Conservation (phyloP, 2,888 invertebrate species). For the Choreutis nemorana region DNA sequence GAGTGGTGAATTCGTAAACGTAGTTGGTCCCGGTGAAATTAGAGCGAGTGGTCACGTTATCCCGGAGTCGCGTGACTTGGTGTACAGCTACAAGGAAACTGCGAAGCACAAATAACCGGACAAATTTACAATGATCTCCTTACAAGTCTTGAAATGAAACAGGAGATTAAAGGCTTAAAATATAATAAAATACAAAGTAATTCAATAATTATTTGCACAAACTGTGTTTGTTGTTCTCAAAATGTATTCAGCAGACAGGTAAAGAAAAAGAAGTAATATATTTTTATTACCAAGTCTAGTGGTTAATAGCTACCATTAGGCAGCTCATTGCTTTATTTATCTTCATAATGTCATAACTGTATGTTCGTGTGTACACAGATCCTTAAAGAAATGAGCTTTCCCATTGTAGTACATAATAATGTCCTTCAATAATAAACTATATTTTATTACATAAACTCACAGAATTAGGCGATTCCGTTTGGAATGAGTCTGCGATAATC, state of each 20-base stretch:
- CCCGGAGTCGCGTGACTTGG: conserved; percentile 37
- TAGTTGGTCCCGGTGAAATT: conserved; percentile 23
- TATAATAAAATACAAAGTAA: no score
- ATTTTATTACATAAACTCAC: no score
- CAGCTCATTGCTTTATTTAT: conserved; percentile 38
- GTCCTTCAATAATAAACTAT: no score
- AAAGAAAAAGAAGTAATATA: conserved; percentile 35
- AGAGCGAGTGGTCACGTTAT: conserved; percentile 34
- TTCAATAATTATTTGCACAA: no score
- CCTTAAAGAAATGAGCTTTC: conserved; percentile 8
- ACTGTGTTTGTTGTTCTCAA: no score
- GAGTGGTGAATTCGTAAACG: conserved; percentile 1
- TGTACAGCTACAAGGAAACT: no score
- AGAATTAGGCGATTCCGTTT: conserved; percentile 17
- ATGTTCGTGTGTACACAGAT: not conserved
- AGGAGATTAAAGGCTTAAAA: no score
- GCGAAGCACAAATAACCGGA: no score
- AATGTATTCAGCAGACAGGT: conserved; percentile 15
- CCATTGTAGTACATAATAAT: no score
- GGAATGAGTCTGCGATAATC: conserved; percentile 9
- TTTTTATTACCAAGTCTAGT: conserved; percentile 41
- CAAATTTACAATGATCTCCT: no score
- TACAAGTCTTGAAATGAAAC: no score
- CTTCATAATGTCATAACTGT: conserved; percentile 12
- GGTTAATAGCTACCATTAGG: conserved; percentile 37